Conservation (phyloP, 1,140 invertebrate genomes). For the Luehdorfia chinensis region DNA sequence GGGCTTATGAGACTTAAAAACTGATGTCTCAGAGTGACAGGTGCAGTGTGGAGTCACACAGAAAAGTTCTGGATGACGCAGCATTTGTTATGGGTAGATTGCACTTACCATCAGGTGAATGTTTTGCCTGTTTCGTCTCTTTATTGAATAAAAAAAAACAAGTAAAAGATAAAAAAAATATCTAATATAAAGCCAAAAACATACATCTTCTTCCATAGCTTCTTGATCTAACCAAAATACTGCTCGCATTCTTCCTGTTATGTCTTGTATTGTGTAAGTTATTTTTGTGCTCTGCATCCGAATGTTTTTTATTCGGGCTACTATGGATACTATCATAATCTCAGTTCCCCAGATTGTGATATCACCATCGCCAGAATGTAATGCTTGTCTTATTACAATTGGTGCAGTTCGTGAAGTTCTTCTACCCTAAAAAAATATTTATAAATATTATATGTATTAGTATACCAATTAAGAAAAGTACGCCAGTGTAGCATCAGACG, state of each 20-base stretch:
- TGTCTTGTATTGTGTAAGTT: slow-evolving; percentile 80
- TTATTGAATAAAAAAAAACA: too few relatives aligned
- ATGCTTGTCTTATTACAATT: slow-evolving; percentile 79
- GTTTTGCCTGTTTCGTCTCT: too few relatives aligned
- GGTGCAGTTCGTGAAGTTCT: slow-evolving; percentile 75
- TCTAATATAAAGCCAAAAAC: too few relatives aligned
- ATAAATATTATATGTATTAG: slow-evolving; percentile 12
- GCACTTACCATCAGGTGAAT: too few relatives aligned
- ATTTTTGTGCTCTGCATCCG: slow-evolving; percentile 80
- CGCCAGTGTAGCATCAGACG: too few relatives aligned
- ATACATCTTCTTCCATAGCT: slow-evolving; percentile 70
- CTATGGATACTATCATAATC: slow-evolving; percentile 76
- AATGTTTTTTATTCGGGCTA: slow-evolving; percentile 78
- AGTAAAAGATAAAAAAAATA: too few relatives aligned
- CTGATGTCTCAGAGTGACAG: too few relatives aligned
- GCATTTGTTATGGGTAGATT: too few relatives aligned
- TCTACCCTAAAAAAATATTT: slow-evolving; percentile 52
- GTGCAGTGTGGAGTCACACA: too few relatives aligned
- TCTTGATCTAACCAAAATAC: slow-evolving; percentile 78
- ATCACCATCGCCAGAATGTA: slow-evolving; percentile 77
- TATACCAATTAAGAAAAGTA: too few relatives aligned
- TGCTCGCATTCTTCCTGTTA: slow-evolving; percentile 78
- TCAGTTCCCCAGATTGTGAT: slow-evolving; percentile 77
- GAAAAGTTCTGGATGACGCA: too few relatives aligned
- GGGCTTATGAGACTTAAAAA: too few relatives aligned